Evolutionary conservation across 2,888 invertebrate genomes (phyloP), one percentile per base, ranked within the genome.

Genomic region (Nebria salina): DNA sequence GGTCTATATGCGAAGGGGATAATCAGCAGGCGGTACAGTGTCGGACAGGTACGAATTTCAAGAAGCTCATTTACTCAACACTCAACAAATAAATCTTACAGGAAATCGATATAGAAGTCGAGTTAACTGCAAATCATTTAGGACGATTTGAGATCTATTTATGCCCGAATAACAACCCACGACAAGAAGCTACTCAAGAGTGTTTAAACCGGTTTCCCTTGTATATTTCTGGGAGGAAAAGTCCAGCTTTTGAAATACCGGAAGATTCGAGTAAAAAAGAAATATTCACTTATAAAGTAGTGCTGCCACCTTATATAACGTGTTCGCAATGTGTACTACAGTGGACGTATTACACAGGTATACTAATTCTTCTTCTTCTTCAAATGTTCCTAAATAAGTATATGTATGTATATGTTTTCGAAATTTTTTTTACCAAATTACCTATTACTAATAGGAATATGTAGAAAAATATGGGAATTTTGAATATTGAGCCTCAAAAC

Each of bases 281-380:
- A 15, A 88, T 89, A 66, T 93, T 93, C 85, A 91, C 93, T 80
- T 96, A 96, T 87, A 91, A 93, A 83, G 95, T 97, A 0, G 91
- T 93, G 2, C 90, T 97, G 75, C 97, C 97, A 0, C 91, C 95
- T 0, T 96, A 94, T 85, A 88, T 97, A 2, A 96, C 96, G 0
- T 97, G 97, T 86, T 93, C 95, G 0, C 96, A 96, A 85, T 97
- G 97, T 86, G 95, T 97, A 4, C 87, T 97, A n/a, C 97, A 97
- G 87, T 97, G 97, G 97, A 96, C 94, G 81, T 97, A 97, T 88
- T 95, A 94, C 84, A 96, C 97, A 81, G 95, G 95, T 92, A 86
- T 43, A 8, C 0, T 8, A 43, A 43, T 8, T 8, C 7, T 6
- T 43, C 43, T 20, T 20, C 1, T 20, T 0, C 20, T 20, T 20